These are phyloP conservation scores for Silurus meridionalis DNA, from an alignment of 2,113 vertebrate genomes.

Conservation along the genomic window DNA sequence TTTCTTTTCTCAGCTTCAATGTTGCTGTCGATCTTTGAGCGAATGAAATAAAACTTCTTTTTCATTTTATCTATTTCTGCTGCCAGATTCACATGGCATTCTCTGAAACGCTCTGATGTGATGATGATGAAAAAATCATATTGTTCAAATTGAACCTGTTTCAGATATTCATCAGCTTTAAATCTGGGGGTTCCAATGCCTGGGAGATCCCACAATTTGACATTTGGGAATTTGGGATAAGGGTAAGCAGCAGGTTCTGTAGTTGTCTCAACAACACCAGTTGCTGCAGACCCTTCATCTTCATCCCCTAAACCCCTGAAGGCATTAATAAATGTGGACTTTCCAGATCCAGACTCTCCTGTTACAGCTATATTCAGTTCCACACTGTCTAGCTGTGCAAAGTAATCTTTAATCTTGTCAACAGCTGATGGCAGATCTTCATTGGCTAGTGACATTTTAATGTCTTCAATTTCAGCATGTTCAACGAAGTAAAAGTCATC, in stretches of 20 bases:
- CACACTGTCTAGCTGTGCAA: slow-evolving; percentile 42
- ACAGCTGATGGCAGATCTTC: slow-evolving; percentile 39
- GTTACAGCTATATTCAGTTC: slow-evolving; percentile 71
- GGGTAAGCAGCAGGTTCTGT: slow-evolving; percentile 58
- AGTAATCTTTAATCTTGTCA: slow-evolving; percentile 46
- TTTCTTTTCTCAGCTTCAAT: slow-evolving; percentile 59
- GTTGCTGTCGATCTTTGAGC: slow-evolving; percentile 71
- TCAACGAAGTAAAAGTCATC: not conserved
- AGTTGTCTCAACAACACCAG: slow-evolving; percentile 72
- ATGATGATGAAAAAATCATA: slow-evolving; percentile 76
- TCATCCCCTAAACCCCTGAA: slow-evolving; percentile 68
- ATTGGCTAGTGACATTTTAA: slow-evolving; percentile 41
- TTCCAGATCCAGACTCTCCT: slow-evolving; percentile 71
- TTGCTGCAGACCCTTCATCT: slow-evolving; percentile 65
- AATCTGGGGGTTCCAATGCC: slow-evolving; percentile 70
- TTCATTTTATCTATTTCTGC: slow-evolving; percentile 60
- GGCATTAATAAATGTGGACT: slow-evolving; percentile 75
- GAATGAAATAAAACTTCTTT: slow-evolving; percentile 74
- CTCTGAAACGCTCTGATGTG: slow-evolving; percentile 66
- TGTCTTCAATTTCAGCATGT: slow-evolving; percentile 3
- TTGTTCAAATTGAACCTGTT: slow-evolving; percentile 62
- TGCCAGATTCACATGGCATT: slow-evolving; percentile 64
- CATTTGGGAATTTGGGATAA: slow-evolving; percentile 63
- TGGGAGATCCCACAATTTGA: slow-evolving; percentile 74
- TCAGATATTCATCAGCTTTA: slow-evolving; percentile 65